Evolutionary conservation across 64 coral and sea anemone species (phyloP), one percentile per base, ranked within the genome.

Genomic region (Pocillopora verrucosa): DNA sequence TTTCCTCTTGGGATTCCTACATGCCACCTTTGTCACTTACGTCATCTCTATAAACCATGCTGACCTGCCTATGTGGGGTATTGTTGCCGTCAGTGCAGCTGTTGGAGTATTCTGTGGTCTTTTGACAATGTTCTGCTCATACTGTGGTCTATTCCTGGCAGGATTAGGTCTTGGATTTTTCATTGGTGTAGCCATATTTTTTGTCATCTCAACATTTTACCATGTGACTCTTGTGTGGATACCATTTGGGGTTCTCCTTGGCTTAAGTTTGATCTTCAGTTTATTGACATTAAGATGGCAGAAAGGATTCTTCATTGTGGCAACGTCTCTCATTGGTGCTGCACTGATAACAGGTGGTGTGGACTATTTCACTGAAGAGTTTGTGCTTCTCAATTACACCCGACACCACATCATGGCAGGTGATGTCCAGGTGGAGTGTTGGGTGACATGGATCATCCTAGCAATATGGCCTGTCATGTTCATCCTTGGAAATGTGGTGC

Each of bases 161-260:
- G 96, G 96, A 59, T 99, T 99, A 59, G 82, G 88, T 30, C 90
- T 99, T 78, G 96, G 96, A 19, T 99, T 99, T 76, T 92, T 95
- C 80, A 88, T 93, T 87, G 94, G 90, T 62, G 56, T 99, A n/a
- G 94, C 85, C 22, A 56, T 79, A 35, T 88, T 95, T 76, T 79
- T 91, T 34, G 72, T 88, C 38, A 59, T 95, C 1, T 83, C 90
- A 36, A 82, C 87, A 57, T 89, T 93, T 22, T 89, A 89, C 45
- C 88, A 91, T 30, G 90, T 95, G 17, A 72, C 86, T 5, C 91
- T 90, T 11, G 93, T 83, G 84, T 99, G 96, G 96, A 95, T 99
- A 72, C 96, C 96, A 17, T 99, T 99, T 88, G 96, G 96, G 17
- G 79, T 95, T 9, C 74, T 99, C 11, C 97, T 99, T 37, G 94